These are phyloP conservation scores for Tachina grossa DNA, from an alignment of 2,888 invertebrate species.

Conservation along the genomic window DNA sequence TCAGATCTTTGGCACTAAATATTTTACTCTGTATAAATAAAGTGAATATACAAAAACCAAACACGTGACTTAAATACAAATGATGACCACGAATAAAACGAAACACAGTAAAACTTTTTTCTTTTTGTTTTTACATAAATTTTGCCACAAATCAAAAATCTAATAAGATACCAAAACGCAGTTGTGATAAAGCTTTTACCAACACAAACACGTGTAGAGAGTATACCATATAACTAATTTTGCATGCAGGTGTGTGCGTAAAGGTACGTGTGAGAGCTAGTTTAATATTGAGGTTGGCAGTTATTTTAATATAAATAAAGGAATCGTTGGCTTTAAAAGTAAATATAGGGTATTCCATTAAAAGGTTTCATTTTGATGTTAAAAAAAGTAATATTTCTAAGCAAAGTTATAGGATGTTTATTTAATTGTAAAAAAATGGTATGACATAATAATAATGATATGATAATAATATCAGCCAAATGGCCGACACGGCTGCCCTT, in stretches of 20 bases:
- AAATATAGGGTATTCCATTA: neutral
- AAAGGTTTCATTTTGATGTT: neutral
- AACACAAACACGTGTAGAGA: neutral
- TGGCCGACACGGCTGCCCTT: no score
- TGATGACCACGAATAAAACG: conserved; percentile 58
- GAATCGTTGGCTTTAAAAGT: neutral
- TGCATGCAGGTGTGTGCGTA: conserved; percentile 32
- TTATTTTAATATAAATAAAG: conserved; percentile 46
- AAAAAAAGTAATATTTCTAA: no score
- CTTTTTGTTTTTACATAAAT: conserved; percentile 1
- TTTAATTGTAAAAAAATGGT: no score
- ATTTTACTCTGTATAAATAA: conserved; percentile 50
- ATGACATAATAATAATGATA: no score
- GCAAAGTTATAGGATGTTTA: no score
- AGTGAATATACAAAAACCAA: conserved; percentile 52
- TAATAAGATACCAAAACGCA: conserved; percentile 62
- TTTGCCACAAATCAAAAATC: conserved; percentile 69
- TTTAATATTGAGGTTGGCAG: conserved; percentile 53
- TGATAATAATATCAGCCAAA: no score
- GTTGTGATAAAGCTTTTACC: conserved; percentile 37
- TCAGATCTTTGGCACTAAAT: conserved; percentile 40
- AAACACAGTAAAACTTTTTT: neutral
- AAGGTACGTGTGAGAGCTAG: neutral
- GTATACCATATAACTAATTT: conserved; percentile 33
- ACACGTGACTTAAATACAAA: conserved; percentile 70